Base-by-base conservation (phyloP, 2,797 vertebrate species). In the Tinamus major region DNA sequence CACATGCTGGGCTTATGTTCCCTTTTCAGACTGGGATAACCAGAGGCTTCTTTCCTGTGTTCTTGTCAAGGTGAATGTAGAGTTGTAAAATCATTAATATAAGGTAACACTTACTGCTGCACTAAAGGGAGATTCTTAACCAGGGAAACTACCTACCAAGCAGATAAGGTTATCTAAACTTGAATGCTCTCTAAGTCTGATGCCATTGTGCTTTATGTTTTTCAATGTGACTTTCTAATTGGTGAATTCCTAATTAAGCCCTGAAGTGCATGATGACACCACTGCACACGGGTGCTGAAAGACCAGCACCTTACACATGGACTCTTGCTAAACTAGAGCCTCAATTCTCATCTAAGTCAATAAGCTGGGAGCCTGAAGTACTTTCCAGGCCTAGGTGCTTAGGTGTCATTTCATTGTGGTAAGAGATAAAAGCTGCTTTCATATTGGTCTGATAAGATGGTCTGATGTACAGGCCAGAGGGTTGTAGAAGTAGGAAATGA, bases 371-470 rank as follows among this genome's bases (percentile, higher is more conserved):
- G 61, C 74, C 19, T 5, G 15, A 2, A 0, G 1, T 49, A 33
- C 39, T 67, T 68, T 24, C 37, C 33, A 82, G 88, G 46, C 13
- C 29, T 0, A 0, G 29, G 14, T 35, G 26, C 49, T 48, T 53
- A 39, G 27, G 8, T 72, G 65, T 1, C 2, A 16, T 69, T 65
- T 64, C 67, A 44, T 23, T 56, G 70, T 56, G 51, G 0, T 37
- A 51, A 39, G 35, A 49, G 65, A 67, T 53, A 78, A 75, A 85
- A 58, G 2, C 37, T 41, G 20, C n/a, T n/a, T 44, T 61, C 33
- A 44, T 49, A 2, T 11, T 24, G 53, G 14, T 31, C 6, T 4
- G 8, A 13, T 42, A 29, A 3, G 13, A 10, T 23, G 77, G 65
- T 23, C 17, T 53, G 46, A 71, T 41, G 51, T 20, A 51, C 49